Evolutionary conservation across 2,888 invertebrate genomes (phyloP).

Genomic region (Harpalus rubripes): DNA sequence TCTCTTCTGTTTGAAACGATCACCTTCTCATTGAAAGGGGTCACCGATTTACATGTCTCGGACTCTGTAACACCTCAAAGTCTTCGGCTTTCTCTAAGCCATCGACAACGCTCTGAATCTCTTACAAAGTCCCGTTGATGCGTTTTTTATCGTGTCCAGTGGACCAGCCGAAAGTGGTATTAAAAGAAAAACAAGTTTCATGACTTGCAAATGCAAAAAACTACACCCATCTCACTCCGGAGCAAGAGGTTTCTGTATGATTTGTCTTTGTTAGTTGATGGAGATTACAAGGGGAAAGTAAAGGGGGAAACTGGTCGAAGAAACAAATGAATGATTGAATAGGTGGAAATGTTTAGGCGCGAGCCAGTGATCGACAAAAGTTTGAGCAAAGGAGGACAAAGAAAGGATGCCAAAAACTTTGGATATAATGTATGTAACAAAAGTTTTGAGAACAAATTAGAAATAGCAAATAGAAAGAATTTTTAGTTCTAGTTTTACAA

Average conservation of each 20-base stretch:
- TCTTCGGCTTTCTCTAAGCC: neutral
- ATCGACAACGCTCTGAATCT: neutral
- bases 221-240: neutral
- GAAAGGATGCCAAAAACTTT: too few species aligned
- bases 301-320: slow-evolving; percentile 36
- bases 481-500: too few species aligned
- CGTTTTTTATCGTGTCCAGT: slow-evolving; percentile 45
- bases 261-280: neutral
- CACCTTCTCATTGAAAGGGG: slow-evolving; percentile 2
- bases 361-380: slow-evolving; percentile 22
- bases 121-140: slow-evolving; percentile 27
- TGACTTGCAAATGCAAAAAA: slow-evolving; percentile 52
- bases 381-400: neutral
- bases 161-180: slow-evolving; percentile 45
- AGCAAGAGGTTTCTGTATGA: neutral
- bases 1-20: neutral
- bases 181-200: slow-evolving; percentile 51
- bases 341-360: slow-evolving; percentile 44
- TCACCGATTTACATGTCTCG: neutral
- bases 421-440: too few species aligned
- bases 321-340: slow-evolving; percentile 55
- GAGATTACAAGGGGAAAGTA: neutral
- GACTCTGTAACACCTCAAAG: slow-evolving; percentile 15
- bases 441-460: too few species aligned
- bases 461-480: too few species aligned